Conservation (phyloP, 2,113 vertebrate genomes). For the Collichthys lucidus region DNA sequence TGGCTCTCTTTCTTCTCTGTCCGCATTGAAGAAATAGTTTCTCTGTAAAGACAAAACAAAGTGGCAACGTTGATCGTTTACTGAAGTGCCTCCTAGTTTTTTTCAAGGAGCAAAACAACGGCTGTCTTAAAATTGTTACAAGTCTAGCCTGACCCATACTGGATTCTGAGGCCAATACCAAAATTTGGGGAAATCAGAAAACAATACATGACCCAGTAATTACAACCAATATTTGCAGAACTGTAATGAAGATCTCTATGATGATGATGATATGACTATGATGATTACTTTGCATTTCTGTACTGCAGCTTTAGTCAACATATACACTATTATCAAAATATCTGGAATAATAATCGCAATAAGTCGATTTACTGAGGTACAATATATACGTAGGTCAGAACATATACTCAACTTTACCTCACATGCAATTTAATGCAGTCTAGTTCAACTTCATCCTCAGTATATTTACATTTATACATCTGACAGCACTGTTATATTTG, state of each 20-base stretch:
- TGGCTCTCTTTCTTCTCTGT: conserved; percentile 76
- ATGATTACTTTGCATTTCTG: not conserved
- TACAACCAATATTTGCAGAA: not conserved
- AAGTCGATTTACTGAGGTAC: too few species aligned
- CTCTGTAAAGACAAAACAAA: conserved; percentile 61
- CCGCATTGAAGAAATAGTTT: conserved; percentile 67
- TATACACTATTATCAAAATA: not conserved
- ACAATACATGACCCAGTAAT: not conserved
- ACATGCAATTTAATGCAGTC: not conserved
- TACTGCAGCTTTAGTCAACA: not conserved
- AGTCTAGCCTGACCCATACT: not conserved
- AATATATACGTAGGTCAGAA: not conserved
- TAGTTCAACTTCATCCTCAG: too few species aligned
- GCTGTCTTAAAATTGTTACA: not conserved
- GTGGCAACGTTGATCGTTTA: not conserved
- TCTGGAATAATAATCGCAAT: not conserved
- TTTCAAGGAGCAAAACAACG: not conserved
- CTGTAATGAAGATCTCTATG: not conserved
- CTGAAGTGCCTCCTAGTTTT: not conserved
- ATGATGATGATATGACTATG: not conserved
- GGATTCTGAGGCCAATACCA: not conserved
- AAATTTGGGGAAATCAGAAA: not conserved
- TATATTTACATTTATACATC: not conserved
- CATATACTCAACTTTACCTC: not conserved
- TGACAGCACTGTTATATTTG: not conserved